phyloP scores from a whole-genome alignment of 2,113 vertebrate species.

The Propithecus coquereli region DNA sequence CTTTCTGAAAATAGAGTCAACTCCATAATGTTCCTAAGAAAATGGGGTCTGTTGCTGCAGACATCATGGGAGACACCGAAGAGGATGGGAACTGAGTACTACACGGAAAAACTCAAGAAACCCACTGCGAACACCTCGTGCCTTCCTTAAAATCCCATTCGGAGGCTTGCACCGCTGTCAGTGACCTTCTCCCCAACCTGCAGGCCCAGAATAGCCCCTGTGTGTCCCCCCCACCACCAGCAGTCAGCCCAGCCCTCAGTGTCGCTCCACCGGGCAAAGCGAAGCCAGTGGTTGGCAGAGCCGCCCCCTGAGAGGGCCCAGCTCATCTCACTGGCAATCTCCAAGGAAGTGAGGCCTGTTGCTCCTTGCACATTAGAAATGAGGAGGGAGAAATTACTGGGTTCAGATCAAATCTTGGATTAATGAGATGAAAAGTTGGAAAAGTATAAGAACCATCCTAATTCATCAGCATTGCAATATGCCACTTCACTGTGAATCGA shows the following conservation, averaged over 20 bases:
- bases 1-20: neutral
- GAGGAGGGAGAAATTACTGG: too few relatives aligned
- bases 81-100: neutral
- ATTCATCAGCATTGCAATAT: neutral
- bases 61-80: neutral
- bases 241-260: neutral
- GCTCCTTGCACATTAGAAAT: neutral
- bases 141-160: neutral
- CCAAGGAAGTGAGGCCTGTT: neutral
- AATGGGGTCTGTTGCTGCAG: neutral
- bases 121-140: accelerated
- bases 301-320: too few relatives aligned
- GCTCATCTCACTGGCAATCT: neutral
- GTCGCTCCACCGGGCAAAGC: accelerated
- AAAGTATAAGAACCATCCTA: neutral
- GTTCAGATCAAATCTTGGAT: neutral
- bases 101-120: neutral
- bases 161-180: neutral
- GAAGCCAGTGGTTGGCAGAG: neutral
- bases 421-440: neutral
- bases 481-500: neutral
- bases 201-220: accelerated
- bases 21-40: neutral
- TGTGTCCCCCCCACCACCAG: neutral
- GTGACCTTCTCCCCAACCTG: neutral